These are phyloP conservation scores for Podarcis cretensis DNA, from an alignment of 2,113 vertebrate species.

Conservation along the genomic window DNA sequence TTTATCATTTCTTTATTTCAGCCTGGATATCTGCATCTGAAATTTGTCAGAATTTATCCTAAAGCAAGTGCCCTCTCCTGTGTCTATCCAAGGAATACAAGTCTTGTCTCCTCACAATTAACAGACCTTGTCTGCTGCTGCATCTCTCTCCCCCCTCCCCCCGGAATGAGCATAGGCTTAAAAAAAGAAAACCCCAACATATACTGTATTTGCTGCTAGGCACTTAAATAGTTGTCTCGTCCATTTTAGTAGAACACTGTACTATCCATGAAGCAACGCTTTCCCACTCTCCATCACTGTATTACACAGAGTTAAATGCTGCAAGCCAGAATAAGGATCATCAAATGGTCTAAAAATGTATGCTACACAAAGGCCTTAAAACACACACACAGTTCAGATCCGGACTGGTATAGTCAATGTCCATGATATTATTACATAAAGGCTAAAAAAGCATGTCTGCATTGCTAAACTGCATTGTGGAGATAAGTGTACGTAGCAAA, in stretches of 20 bases:
- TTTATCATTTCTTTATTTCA: conserved; percentile 65
- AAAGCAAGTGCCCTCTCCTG: conserved; percentile 75
- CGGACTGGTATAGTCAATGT: conserved; percentile 65
- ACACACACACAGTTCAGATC: conserved; percentile 60
- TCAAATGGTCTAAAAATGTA: conserved; percentile 58
- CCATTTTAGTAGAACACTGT: conserved; percentile 57
- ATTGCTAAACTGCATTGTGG: conserved; percentile 64
- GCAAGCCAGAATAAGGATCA: conserved; percentile 55
- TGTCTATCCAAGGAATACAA: conserved; percentile 63
- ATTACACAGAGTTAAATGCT: conserved; percentile 50
- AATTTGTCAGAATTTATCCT: conserved; percentile 77
- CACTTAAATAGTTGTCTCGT: conserved; percentile 62
- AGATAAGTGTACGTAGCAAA: conserved; percentile 62
- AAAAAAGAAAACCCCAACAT: conserved; percentile 54
- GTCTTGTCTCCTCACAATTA: conserved; percentile 72
- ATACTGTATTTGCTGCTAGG: conserved; percentile 71
- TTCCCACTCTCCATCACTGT: conserved; percentile 21
- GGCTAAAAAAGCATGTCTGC: conserved; percentile 74
- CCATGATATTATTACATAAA: conserved; percentile 80
- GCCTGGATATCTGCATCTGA: conserved; percentile 60
- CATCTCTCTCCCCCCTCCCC: not conserved
- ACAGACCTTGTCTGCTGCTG: conserved; percentile 68
- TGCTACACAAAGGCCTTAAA: conserved; percentile 51
- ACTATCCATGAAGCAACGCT: conserved; percentile 40
- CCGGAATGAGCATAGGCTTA: not conserved